Percentiles rank a stretch among this genome's conserved stretches.
Evolutionary conservation across 37 sponge, comb jelly and placozoan species (phyloP).

Genomic region (Hormiphora californensis): DNA sequence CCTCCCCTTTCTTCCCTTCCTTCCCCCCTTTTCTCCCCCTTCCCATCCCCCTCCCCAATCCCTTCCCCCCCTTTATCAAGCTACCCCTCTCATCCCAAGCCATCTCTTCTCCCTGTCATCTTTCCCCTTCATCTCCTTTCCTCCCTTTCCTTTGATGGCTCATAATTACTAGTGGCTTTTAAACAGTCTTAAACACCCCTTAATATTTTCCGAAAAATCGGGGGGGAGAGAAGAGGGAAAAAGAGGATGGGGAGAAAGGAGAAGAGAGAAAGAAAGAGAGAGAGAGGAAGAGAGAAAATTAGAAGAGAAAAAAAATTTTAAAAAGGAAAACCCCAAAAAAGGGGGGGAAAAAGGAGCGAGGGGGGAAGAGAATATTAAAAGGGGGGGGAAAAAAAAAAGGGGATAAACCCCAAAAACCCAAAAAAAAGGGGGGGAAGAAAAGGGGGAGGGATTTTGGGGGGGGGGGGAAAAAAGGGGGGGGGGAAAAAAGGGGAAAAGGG

Average conservation of each 20-base stretch:
- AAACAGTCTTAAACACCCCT: no score
- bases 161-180: no score
- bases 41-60: no score
- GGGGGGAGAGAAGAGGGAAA: background rate
- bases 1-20: no score
- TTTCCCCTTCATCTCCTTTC: no score
- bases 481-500: background rate
- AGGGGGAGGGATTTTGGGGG: background rate
- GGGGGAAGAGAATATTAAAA: background rate
- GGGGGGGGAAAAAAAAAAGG: background rate
- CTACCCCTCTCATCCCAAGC: no score
- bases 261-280: background rate
- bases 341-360: background rate
- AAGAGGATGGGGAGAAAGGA: background rate
- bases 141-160: no score
- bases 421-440: background rate
- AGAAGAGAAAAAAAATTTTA: background rate
- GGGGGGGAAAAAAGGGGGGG: background rate
- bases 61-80: no score
- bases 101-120: no score
- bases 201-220: no score
- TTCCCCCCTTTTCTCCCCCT: no score
- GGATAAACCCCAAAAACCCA: background rate
- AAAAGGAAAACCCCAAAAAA: background rate
- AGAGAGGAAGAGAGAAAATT: background rate